These are phyloP conservation scores for Eurystomus glaucurus DNA, from an alignment of 2,797 vertebrate genomes.

Conservation along the genomic window DNA sequence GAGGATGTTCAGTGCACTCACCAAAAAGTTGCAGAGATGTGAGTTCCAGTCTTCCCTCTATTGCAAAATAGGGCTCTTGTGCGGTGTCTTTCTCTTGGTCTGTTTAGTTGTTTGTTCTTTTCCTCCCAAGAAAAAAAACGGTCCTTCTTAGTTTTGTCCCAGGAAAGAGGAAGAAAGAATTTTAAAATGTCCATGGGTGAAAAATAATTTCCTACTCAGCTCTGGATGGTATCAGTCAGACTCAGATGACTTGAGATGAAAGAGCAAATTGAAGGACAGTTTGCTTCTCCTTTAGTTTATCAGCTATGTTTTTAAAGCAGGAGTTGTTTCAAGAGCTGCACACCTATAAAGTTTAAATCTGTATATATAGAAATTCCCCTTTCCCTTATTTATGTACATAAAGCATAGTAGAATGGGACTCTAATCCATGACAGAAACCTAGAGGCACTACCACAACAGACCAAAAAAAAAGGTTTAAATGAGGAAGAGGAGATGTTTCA, in stretches of 20 bases:
- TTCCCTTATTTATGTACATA: neutral
- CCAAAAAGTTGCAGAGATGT: neutral
- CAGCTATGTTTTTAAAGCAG: neutral
- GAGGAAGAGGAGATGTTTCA: neutral
- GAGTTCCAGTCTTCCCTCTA: neutral
- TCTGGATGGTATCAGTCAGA: neutral
- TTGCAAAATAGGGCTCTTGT: neutral
- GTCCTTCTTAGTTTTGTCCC: neutral
- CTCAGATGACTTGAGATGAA: neutral
- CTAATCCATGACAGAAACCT: neutral
- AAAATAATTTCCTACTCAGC: neutral
- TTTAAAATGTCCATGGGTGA: neutral
- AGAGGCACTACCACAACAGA: neutral
- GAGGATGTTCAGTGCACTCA: neutral
- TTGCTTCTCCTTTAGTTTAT: neutral
- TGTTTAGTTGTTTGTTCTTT: neutral
- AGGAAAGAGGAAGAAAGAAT: neutral
- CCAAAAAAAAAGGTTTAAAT: neutral
- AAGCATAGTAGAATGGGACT: neutral
- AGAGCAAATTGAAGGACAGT: neutral
- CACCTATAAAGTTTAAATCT: neutral
- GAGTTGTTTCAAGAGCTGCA: neutral
- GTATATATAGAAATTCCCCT: neutral
- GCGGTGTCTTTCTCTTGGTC: neutral
- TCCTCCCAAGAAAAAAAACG: neutral